These are phyloP conservation scores for Nemurella pictetii DNA, from an alignment of 2,888 invertebrate genomes.

Conservation along the genomic window DNA sequence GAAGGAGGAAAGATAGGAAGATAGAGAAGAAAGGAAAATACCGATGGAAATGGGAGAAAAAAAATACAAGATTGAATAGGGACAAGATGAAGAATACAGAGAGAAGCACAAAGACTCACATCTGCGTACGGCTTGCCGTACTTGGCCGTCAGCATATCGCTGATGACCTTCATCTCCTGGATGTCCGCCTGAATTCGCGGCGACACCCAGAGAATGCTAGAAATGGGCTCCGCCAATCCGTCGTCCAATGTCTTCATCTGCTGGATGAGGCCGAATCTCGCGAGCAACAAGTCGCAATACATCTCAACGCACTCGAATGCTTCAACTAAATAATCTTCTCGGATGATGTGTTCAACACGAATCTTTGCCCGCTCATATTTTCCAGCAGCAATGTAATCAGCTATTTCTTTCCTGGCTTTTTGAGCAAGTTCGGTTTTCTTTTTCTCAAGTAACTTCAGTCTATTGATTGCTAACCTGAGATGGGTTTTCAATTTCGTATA, in stretches of 20 bases:
- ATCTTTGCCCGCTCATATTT: constrained; percentile 92
- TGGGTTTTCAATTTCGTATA: constrained; percentile 97
- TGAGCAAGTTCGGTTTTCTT: constrained; percentile 97
- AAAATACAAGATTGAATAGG: too few species aligned
- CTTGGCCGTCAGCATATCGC: constrained; percentile 85
- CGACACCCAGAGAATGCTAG: constrained; percentile 95
- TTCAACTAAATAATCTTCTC: constrained; percentile 98
- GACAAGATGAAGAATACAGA: too few species aligned
- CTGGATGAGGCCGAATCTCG: constrained; percentile 93
- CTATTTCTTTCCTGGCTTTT: constrained; percentile 96
- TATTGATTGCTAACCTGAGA: constrained; percentile 87
- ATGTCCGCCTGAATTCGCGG: constrained; percentile 88
- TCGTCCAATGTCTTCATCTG: constrained; percentile 95
- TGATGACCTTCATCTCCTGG: constrained; percentile 74
- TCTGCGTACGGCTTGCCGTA: constrained; percentile 94
- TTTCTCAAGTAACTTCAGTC: constrained; percentile 92
- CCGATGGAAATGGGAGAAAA: too few species aligned
- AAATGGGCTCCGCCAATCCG: constrained; percentile 93
- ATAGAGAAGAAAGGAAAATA: too few species aligned
- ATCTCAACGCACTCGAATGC: constrained; percentile 99
- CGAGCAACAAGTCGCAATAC: constrained; percentile 96
- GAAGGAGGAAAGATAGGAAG: too few species aligned
- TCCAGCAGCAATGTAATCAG: constrained; percentile 87
- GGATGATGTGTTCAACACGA: constrained; percentile 96
- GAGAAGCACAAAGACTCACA: constrained; percentile 47